phyloP scores from a whole-genome alignment of 1,140 invertebrate species.

The Rhagoletis zephyria region DNA sequence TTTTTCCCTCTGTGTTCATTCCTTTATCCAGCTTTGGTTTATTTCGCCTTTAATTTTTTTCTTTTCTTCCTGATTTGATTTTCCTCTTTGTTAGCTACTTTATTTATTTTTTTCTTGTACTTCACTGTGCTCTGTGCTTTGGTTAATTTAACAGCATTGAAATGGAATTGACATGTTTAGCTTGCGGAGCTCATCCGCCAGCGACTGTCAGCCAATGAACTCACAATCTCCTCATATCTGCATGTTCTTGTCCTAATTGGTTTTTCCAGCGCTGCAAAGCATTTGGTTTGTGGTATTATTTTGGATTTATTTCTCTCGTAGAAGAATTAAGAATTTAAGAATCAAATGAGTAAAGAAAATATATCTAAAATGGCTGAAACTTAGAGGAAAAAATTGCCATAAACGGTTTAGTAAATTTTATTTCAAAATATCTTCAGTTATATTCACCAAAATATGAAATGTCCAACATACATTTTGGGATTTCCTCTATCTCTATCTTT shows the following conservation, averaged over 20 bases:
- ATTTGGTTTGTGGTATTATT: background rate
- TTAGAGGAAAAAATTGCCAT: no score
- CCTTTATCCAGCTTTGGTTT: background rate
- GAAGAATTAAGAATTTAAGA: no score
- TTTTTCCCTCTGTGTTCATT: background rate
- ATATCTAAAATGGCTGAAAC: no score
- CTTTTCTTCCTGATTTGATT: background rate
- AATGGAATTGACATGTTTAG: constrained; percentile 38
- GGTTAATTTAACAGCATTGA: constrained; percentile 44
- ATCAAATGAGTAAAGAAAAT: no score
- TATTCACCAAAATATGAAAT: no score
- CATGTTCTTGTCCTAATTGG: background rate
- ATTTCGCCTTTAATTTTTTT: background rate
- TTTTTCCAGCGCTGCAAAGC: background rate
- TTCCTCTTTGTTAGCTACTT: background rate
- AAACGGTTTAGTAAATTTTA: no score
- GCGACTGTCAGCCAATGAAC: constrained; percentile 23
- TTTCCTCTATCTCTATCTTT: no score
- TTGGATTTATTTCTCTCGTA: no score
- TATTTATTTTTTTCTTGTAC: background rate
- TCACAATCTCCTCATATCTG: background rate
- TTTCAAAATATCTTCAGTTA: no score
- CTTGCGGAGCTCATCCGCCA: background rate
- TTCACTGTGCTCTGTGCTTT: background rate
- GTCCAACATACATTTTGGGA: no score